Evolutionary conservation across 2,888 invertebrate species (phyloP).

Genomic region (Mechanitis mazaeus): DNA sequence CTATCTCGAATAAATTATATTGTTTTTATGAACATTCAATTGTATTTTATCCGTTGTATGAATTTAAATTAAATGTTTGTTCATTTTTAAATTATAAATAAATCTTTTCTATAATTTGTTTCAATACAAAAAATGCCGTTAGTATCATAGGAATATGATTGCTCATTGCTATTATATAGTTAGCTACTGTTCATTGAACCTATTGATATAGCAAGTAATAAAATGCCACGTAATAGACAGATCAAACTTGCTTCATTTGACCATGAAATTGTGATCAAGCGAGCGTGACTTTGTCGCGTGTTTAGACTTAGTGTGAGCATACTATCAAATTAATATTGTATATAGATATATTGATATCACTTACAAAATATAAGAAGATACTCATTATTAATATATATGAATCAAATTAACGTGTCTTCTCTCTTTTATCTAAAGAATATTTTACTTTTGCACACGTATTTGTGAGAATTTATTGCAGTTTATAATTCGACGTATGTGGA

Average conservation of each 20-base stretch:
- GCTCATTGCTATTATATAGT: neutral
- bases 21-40: neutral
- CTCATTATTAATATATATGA: neutral
- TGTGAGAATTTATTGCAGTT: slow-evolving; percentile 3
- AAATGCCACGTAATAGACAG: slow-evolving; percentile 55
- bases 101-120: no score
- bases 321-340: slow-evolving; percentile 28
- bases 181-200: slow-evolving; percentile 50
- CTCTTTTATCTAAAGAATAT: neutral
- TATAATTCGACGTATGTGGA: slow-evolving; percentile 12
- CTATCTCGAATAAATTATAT: no score
- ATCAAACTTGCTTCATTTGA: slow-evolving; percentile 64
- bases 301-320: slow-evolving; percentile 42
- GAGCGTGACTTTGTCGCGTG: slow-evolving; percentile 59
- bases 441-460: neutral
- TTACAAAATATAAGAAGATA: no score
- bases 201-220: slow-evolving; percentile 48
- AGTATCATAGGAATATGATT: neutral
- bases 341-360: slow-evolving; percentile 10
- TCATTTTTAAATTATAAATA: no score
- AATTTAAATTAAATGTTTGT: no score
- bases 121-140: neutral
- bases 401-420: no score
- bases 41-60: neutral
- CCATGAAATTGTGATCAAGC: slow-evolving; percentile 66